These are phyloP conservation scores for Euwallacea fornicatus DNA, from an alignment of 1,140 invertebrate genomes.

Conservation along the genomic window DNA sequence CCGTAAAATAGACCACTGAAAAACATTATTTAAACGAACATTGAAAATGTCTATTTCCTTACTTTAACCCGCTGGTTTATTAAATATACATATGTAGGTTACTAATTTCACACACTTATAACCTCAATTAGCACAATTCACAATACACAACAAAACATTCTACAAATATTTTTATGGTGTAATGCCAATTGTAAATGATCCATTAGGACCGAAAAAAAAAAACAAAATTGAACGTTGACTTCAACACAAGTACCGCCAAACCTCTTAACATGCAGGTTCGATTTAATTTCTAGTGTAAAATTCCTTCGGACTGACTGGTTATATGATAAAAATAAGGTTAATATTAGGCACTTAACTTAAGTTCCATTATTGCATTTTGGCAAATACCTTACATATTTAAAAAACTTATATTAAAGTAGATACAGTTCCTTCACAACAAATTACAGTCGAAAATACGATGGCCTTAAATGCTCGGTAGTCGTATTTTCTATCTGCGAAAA, in stretches of 20 bases:
- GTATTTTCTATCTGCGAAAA: background rate
- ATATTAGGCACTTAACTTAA: constrained; percentile 33
- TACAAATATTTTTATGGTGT: too few species aligned
- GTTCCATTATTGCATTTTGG: constrained; percentile 33
- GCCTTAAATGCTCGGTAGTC: too few species aligned
- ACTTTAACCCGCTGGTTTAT: constrained; percentile 27
- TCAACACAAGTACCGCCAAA: background rate
- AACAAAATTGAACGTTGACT: too few species aligned
- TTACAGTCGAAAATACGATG: background rate
- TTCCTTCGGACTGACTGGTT: constrained; percentile 21
- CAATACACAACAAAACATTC: too few species aligned
- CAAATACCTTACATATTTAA: constrained; percentile 35
- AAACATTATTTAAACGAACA: too few species aligned
- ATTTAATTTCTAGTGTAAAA: constrained; percentile 14
- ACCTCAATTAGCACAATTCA: background rate
- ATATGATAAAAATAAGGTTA: constrained; percentile 30
- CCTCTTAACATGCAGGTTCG: constrained; percentile 23
- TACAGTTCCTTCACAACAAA: constrained; percentile 21
- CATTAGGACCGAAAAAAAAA: too few species aligned
- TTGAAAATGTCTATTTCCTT: constrained; percentile 10
- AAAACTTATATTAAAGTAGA: constrained; percentile 35
- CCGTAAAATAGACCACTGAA: too few species aligned
- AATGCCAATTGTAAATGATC: too few species aligned
- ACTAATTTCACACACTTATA: constrained; percentile 7
- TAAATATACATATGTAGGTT: background rate